These are phyloP conservation scores for Fundulus diaphanus DNA, from an alignment of 2,797 vertebrate species.

Conservation along the genomic window DNA sequence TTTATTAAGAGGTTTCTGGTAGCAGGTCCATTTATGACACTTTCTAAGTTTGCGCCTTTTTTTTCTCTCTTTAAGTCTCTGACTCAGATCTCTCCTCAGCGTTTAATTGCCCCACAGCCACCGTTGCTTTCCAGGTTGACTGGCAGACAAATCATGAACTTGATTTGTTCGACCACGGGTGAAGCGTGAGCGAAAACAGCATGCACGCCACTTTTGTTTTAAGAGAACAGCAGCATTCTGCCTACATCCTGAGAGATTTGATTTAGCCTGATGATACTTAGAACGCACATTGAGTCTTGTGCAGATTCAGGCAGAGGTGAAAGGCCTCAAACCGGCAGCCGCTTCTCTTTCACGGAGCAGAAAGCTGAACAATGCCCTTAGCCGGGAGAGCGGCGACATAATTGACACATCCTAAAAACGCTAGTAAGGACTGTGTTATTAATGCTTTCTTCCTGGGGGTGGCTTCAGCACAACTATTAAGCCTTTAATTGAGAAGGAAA, in stretches of 20 bases:
- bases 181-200: conserved; percentile 70
- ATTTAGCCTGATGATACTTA: conserved; percentile 41
- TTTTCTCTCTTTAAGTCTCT: conserved; percentile 41
- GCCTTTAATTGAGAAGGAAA: conserved; percentile 83
- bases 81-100: conserved; percentile 66
- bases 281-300: conserved; percentile 38
- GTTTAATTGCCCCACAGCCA: conserved; percentile 71
- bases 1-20: not conserved
- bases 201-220: conserved; percentile 56
- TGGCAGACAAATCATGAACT: conserved; percentile 83
- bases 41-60: not conserved
- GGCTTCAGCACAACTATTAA: conserved; percentile 81
- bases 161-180: conserved; percentile 74
- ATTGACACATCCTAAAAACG: conserved; percentile 82
- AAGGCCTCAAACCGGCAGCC: conserved; percentile 50
- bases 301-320: conserved; percentile 32
- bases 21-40: not conserved
- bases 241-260: conserved; percentile 50
- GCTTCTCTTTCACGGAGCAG: conserved; percentile 63
- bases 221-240: conserved; percentile 40
- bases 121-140: conserved; percentile 72
- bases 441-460: conserved; percentile 80
- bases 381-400: conserved; percentile 68
- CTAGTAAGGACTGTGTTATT: conserved; percentile 80
- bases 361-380: conserved; percentile 71